Conservation (phyloP, 2,113 vertebrate species). For the Pteronura brasiliensis region DNA sequence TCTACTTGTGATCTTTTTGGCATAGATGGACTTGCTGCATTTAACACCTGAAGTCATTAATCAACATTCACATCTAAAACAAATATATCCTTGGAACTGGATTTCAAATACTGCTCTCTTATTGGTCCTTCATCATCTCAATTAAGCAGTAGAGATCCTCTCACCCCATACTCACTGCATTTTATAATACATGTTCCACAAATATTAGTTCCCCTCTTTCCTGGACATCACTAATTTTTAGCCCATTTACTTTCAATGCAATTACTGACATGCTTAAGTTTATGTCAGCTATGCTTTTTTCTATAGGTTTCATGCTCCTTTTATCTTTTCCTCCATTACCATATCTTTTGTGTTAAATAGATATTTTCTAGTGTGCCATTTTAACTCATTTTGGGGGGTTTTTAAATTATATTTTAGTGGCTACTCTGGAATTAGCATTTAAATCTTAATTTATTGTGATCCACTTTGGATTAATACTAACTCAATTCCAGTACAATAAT, state of each 20-base stretch:
- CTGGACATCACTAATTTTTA: too few relatives aligned
- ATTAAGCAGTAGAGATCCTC: neutral
- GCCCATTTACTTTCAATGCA: neutral
- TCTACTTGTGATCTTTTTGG: too few relatives aligned
- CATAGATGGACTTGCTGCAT: neutral
- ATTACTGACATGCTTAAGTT: neutral
- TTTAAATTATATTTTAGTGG: neutral
- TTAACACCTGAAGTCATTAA: neutral
- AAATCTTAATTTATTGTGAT: neutral
- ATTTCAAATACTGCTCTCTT: neutral
- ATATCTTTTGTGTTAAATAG: neutral
- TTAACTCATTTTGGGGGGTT: neutral
- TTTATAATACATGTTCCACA: too few relatives aligned
- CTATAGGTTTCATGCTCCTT: neutral
- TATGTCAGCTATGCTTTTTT: neutral
- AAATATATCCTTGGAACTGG: neutral
- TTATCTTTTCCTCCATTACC: neutral
- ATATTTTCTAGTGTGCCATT: neutral
- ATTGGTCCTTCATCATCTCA: neutral
- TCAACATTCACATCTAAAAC: neutral
- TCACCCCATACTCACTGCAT: too few relatives aligned
- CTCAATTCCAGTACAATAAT: neutral
- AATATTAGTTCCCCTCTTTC: too few relatives aligned
- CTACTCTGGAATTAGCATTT: neutral
- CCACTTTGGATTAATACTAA: neutral